phyloP scores from a whole-genome alignment of 2,797 vertebrate genomes.

The Cuculus canorus region DNA sequence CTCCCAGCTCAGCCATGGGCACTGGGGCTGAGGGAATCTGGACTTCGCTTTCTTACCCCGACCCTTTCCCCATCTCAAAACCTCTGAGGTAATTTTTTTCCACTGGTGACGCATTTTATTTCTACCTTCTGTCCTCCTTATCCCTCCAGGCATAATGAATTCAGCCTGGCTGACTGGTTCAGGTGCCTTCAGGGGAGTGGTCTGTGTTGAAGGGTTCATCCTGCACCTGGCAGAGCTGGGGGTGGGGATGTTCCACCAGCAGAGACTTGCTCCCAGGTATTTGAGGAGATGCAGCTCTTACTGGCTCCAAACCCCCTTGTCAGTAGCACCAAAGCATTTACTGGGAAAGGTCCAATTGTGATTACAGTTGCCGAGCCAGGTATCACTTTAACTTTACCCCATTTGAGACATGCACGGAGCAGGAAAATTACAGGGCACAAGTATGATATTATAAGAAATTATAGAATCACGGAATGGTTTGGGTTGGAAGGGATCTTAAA shows the following conservation, averaged over 20 bases:
- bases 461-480: no score
- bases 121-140: background rate
- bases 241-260: background rate
- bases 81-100: background rate
- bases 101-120: background rate
- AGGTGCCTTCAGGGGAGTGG: background rate
- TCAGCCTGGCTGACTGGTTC: background rate
- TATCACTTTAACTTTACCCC: background rate
- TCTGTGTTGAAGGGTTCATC: background rate
- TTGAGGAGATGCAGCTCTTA: background rate
- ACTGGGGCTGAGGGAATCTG: no score
- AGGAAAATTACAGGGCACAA: background rate
- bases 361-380: accelerated
- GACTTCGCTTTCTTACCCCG: no score
- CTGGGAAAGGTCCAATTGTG: background rate
- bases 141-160: background rate
- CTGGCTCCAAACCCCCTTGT: background rate
- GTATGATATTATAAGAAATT: no score
- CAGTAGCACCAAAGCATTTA: background rate
- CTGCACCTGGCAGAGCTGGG: background rate
- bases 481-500: no score
- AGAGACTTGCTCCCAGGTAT: background rate
- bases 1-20: no score
- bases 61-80: background rate
- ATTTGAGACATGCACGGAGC: accelerated